Evolutionary conservation across 1,140 invertebrate genomes (phyloP).

Genomic region (Manduca sexta): DNA sequence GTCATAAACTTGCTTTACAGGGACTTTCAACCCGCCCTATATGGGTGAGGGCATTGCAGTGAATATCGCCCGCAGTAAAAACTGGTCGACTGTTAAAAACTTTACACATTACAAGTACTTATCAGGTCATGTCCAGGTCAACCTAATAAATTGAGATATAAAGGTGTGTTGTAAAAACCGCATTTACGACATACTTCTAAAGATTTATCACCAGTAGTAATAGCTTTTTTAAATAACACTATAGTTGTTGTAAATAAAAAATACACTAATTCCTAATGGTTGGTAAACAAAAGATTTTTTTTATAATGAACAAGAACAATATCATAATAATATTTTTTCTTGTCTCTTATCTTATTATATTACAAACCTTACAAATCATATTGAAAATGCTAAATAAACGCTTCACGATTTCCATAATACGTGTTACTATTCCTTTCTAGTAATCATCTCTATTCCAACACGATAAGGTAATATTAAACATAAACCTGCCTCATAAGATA

Average conservation of each 20-base stretch:
- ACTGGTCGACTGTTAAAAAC: constrained; percentile 37
- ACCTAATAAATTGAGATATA: neutral
- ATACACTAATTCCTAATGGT: too few relatives aligned
- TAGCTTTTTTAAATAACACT: too few relatives aligned
- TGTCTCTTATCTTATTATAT: too few relatives aligned
- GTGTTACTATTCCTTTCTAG: too few relatives aligned
- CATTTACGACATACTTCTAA: too few relatives aligned
- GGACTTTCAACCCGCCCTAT: constrained; percentile 38
- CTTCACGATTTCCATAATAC: too few relatives aligned
- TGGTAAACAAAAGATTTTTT: too few relatives aligned
- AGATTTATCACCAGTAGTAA: too few relatives aligned
- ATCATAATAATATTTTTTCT: too few relatives aligned
- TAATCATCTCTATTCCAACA: constrained; percentile 6
- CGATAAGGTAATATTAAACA: constrained; percentile 59
- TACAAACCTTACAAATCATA: too few relatives aligned
- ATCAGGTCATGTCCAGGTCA: neutral
- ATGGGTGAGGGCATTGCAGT: constrained; percentile 26
- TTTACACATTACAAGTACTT: constrained; percentile 12
- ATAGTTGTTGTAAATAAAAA: too few relatives aligned
- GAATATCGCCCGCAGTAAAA: constrained; percentile 32
- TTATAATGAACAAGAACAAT: neutral
- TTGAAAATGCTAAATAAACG: too few relatives aligned
- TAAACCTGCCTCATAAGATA: constrained; percentile 60
- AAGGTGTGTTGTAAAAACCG: neutral
- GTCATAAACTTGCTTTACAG: constrained; percentile 62